phyloP scores from a whole-genome alignment of 2,113 vertebrate species.

The Antechinus stuartii region DNA sequence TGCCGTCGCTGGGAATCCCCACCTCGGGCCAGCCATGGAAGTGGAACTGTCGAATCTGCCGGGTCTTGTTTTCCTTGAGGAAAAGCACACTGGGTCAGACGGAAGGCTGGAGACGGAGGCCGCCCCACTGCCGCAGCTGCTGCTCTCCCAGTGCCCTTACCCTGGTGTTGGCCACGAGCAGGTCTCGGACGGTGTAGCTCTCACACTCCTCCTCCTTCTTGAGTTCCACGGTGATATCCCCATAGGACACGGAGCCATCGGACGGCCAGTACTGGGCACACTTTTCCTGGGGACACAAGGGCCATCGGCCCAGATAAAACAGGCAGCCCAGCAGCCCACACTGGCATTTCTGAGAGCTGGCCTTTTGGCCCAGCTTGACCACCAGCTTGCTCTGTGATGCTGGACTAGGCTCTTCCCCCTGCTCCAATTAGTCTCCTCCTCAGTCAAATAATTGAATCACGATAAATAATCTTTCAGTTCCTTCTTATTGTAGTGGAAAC shows the following conservation, averaged over 20 bases:
- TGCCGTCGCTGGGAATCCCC: slow-evolving; percentile 95
- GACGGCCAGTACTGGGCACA: slow-evolving; percentile 98
- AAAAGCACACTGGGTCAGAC: neutral
- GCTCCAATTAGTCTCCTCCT: neutral
- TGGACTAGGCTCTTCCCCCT: neutral
- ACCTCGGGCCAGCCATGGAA: slow-evolving; percentile 99
- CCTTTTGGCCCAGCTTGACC: neutral
- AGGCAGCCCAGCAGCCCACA: neutral
- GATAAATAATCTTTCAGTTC: neutral
- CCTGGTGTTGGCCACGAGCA: slow-evolving; percentile 96
- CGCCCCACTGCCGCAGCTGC: neutral
- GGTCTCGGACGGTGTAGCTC: slow-evolving; percentile 97
- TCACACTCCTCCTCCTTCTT: slow-evolving; percentile 98
- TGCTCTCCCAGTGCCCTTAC: slow-evolving; percentile 83
- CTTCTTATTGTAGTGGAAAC: neutral
- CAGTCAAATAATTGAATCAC: neutral
- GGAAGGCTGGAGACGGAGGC: neutral
- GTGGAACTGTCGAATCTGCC: slow-evolving; percentile 96
- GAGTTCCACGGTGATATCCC: slow-evolving; percentile 96
- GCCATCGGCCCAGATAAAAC: slow-evolving; percentile 6
- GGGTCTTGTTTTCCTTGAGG: slow-evolving; percentile 94
- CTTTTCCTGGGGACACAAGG: slow-evolving; percentile 89
- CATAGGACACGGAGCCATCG: slow-evolving; percentile 90
- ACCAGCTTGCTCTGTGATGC: neutral
- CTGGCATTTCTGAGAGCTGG: neutral